Conservation (phyloP, 2,797 vertebrate species). For the Synanceia verrucosa region DNA sequence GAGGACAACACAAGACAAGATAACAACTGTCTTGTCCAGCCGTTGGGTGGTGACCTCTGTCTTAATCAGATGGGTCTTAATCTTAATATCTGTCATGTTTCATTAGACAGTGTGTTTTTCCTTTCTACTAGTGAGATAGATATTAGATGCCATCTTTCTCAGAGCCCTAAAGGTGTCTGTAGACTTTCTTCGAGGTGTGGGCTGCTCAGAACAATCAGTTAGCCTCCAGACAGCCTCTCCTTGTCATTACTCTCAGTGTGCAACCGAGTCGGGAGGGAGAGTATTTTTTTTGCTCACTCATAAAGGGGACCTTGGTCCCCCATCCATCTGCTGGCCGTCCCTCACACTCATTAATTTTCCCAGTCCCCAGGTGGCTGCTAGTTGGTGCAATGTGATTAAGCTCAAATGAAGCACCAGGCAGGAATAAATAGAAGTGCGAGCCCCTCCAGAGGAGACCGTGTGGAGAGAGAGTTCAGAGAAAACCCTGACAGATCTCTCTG, state of each 20-base stretch:
- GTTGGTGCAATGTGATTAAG: constrained; percentile 74
- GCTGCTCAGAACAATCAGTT: constrained; percentile 59
- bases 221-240: constrained; percentile 52
- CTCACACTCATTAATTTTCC: constrained; percentile 74
- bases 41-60: constrained; percentile 15
- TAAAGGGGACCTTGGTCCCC: constrained; percentile 40
- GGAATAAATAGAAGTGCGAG: constrained; percentile 68
- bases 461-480: constrained; percentile 7
- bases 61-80: constrained; percentile 22
- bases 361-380: constrained; percentile 66
- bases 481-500: constrained; percentile 48
- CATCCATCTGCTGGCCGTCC: constrained; percentile 70
- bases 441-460: constrained; percentile 28
- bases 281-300: constrained; percentile 28
- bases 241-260: constrained; percentile 52
- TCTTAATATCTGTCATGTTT: constrained; percentile 40
- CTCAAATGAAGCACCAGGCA: constrained; percentile 69
- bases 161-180: constrained; percentile 33
- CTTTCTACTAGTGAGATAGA: constrained; percentile 27
- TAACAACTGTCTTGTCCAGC: constrained; percentile 1
- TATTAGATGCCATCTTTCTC: constrained; percentile 34
- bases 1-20: neutral
- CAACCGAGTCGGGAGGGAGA: constrained; percentile 36
- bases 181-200: constrained; percentile 41
- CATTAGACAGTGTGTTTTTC: constrained; percentile 35